These are phyloP conservation scores for Daphoenositta chrysoptera DNA, from an alignment of 2,113 vertebrate genomes.

Conservation along the genomic window DNA sequence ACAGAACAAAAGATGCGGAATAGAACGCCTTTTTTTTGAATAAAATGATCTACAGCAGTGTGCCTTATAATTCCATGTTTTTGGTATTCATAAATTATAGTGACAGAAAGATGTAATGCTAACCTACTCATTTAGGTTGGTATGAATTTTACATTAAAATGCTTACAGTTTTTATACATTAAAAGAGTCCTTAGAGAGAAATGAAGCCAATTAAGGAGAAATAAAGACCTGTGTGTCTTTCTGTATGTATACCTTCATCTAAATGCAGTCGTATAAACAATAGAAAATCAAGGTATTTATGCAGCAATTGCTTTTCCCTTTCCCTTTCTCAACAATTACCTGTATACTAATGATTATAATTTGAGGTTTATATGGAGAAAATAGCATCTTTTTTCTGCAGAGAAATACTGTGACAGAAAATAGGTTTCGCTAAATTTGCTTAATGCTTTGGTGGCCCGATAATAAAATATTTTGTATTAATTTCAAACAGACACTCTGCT, in stretches of 20 bases:
- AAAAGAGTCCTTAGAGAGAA: conserved; percentile 5
- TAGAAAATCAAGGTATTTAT: conserved; percentile 8
- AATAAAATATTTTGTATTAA: neutral
- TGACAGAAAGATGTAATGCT: conserved; percentile 10
- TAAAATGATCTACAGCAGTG: neutral
- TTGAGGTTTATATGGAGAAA: neutral
- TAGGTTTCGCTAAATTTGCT: neutral
- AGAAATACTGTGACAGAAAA: neutral
- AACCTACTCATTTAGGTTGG: neutral
- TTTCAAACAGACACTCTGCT: neutral
- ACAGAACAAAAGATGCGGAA: neutral
- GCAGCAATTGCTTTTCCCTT: neutral
- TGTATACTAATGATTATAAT: neutral
- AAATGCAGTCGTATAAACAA: neutral
- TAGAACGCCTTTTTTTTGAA: neutral
- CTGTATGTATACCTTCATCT: neutral
- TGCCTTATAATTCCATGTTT: neutral
- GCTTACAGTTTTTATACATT: conserved; percentile 23
- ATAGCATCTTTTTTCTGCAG: neutral
- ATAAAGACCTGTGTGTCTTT: neutral
- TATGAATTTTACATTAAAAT: conserved; percentile 25
- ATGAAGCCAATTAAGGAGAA: conserved; percentile 39
- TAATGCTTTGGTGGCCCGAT: neutral
- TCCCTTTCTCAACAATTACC: neutral
- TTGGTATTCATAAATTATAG: neutral